Conservation (phyloP, 2,888 invertebrate species). For the Nephrotoma guestfalica region DNA sequence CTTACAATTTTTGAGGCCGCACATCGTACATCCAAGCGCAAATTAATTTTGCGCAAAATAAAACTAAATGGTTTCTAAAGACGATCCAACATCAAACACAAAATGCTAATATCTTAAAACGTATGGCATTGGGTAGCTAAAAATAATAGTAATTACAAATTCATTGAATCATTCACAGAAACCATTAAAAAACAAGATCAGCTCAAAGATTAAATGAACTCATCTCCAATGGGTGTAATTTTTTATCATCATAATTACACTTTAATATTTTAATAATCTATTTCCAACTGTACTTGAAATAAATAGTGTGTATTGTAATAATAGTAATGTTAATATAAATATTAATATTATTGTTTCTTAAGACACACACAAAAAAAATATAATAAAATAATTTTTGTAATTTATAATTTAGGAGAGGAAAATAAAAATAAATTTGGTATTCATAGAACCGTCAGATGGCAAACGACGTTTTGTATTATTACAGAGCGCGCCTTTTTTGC, state of each 20-base stretch:
- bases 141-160: background rate
- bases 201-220: background rate
- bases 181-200: background rate
- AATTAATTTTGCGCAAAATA: background rate
- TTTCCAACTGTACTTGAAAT: background rate
- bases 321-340: background rate
- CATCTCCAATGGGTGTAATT: background rate
- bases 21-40: background rate
- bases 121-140: background rate
- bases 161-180: background rate
- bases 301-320: background rate
- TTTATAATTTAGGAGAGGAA: background rate
- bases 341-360: background rate
- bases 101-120: background rate
- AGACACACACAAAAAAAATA: background rate
- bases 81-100: background rate
- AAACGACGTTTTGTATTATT: background rate
- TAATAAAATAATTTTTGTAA: background rate
- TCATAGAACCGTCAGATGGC: background rate
- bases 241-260: background rate
- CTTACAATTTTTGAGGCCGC: background rate
- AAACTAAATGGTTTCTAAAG: background rate
- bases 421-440: background rate
- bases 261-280: background rate
- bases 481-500: background rate